A percentile compares a stretch with the other conserved stretches of the same genome.
These are phyloP conservation scores for Conchocele bisecta DNA, from an alignment of 2,888 invertebrate genomes.

Conservation along the genomic window DNA sequence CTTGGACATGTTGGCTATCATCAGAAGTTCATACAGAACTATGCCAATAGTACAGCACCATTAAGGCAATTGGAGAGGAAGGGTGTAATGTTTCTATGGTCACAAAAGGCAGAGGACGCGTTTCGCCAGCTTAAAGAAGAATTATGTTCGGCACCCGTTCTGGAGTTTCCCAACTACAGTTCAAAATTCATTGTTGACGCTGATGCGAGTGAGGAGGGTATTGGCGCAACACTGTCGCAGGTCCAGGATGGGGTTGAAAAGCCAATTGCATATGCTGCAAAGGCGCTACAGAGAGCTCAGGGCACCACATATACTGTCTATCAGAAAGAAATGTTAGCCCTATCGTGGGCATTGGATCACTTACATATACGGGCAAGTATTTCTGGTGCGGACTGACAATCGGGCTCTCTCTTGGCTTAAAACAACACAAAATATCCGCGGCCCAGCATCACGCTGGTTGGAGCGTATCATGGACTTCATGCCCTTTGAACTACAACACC, in stretches of 20 bases:
- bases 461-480: background rate
- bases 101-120: background rate
- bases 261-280: too few relatives aligned
- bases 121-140: constrained; percentile 5
- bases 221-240: constrained; percentile 26
- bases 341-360: background rate
- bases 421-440: background rate
- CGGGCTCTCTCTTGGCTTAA: background rate
- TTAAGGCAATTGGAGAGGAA: background rate
- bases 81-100: background rate
- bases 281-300: constrained; percentile 1
- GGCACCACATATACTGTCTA: constrained; percentile 20
- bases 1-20: constrained; percentile 19
- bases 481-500: constrained; percentile 1
- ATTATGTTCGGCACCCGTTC: background rate
- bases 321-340: background rate
- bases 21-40: background rate
- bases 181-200: constrained; percentile 26
- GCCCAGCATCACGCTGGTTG: background rate
- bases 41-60: constrained; percentile 1
- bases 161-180: constrained; percentile 4
- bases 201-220: constrained; percentile 31
- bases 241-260: constrained; percentile 25
- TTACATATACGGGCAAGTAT: background rate
- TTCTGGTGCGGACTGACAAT: constrained; percentile 21